phyloP scores from a whole-genome alignment of 2,888 invertebrate species.

The Tenodera sinensis region DNA sequence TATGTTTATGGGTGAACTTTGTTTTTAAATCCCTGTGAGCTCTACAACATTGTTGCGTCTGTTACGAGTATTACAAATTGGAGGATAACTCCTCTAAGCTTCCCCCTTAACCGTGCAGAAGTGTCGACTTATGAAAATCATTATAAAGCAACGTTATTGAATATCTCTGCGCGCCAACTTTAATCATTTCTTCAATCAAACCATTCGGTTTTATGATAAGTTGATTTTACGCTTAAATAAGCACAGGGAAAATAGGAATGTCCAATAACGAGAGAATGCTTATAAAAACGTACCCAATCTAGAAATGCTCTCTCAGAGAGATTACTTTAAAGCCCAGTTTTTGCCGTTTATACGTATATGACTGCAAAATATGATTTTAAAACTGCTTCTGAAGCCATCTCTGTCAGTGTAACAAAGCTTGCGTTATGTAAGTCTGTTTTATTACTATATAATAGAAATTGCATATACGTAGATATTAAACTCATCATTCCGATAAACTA shows the following conservation, averaged over 20 bases:
- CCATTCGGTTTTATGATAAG: background rate
- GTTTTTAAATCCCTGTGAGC: too few relatives aligned
- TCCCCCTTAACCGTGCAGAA: background rate
- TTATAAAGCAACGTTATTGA: background rate
- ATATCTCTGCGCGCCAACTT: background rate
- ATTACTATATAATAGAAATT: background rate
- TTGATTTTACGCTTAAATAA: background rate
- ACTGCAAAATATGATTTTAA: background rate
- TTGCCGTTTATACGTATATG: too few relatives aligned
- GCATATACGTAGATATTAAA: background rate
- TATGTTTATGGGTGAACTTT: too few relatives aligned
- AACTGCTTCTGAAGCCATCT: background rate
- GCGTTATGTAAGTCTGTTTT: background rate
- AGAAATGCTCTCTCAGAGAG: background rate
- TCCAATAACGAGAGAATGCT: background rate
- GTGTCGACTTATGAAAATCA: background rate
- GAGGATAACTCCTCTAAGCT: background rate
- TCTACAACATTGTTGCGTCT: too few relatives aligned
- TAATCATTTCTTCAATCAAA: background rate
- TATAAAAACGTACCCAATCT: background rate
- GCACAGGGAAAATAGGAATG: background rate
- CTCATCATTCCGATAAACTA: background rate
- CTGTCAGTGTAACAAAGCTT: background rate
- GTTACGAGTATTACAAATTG: background rate
- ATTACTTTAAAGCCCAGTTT: background rate